A percentile compares a stretch with the other conserved stretches of the same genome.
Conservation (phyloP, 2,113 vertebrate genomes). For the Carettochelys insculpta region DNA sequence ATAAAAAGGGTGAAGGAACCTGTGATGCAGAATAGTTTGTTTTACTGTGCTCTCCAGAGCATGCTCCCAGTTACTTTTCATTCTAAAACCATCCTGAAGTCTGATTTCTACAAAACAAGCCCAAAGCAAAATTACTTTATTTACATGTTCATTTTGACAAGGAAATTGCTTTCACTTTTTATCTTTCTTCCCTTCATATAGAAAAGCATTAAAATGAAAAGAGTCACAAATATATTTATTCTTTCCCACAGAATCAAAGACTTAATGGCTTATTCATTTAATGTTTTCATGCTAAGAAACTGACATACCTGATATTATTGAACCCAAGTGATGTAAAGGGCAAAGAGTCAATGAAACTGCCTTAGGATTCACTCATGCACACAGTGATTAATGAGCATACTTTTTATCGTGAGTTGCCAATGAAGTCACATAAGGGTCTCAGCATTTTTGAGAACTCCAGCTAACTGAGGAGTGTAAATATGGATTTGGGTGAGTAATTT, state of each 20-base stretch:
- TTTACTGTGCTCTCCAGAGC: background rate
- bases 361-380: background rate
- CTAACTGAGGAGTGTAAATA: background rate
- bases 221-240: conserved; percentile 11
- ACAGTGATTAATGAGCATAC: background rate
- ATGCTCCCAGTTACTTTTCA: background rate
- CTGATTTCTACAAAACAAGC: background rate
- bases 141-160: background rate
- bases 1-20: background rate
- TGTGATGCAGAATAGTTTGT: background rate
- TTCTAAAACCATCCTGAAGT: background rate
- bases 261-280: conserved; percentile 6
- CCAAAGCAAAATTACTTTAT: background rate
- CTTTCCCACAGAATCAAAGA: background rate
- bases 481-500: background rate
- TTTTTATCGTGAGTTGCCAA: background rate
- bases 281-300: background rate
- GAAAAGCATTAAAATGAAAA: background rate
- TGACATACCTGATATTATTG: background rate
- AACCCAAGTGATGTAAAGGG: background rate
- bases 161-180: background rate
- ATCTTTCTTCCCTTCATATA: background rate
- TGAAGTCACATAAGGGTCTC: background rate
- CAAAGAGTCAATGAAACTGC: background rate
- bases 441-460: conserved; percentile 9